Evolutionary conservation across 1,140 invertebrate species (phyloP).

Genomic region (Globodera ellingtonae): DNA sequence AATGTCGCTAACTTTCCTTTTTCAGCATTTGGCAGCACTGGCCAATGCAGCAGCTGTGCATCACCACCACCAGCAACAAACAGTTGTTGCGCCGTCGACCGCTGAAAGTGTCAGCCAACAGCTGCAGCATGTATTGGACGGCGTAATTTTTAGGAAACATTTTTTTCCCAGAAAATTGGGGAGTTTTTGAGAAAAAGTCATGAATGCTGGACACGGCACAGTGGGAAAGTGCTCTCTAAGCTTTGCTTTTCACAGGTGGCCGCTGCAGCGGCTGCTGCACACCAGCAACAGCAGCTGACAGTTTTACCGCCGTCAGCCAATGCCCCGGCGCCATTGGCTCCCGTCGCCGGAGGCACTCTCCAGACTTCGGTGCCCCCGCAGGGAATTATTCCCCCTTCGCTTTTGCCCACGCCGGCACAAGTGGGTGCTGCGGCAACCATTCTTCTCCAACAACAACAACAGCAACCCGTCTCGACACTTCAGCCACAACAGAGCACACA

Average conservation of each 20-base stretch:
- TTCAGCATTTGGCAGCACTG: constrained; percentile 22
- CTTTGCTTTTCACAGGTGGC: neutral
- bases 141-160: neutral
- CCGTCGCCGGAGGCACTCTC: neutral
- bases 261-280: neutral
- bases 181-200: too few relatives aligned
- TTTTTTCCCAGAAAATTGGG: too few relatives aligned
- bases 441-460: constrained; percentile 5
- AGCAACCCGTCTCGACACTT: neutral
- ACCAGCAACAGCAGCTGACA: neutral
- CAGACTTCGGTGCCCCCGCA: neutral
- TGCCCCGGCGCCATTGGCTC: neutral
- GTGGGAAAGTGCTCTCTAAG: neutral
- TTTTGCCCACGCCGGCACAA: constrained; percentile 1
- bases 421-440: constrained; percentile 27
- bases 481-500: neutral
- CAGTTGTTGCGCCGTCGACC: neutral
- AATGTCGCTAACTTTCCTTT: constrained; percentile 29
- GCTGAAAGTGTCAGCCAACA: constrained; percentile 28
- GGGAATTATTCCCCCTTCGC: neutral
- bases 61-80: constrained; percentile 32
- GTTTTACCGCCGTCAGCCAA: neutral
- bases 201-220: too few relatives aligned
- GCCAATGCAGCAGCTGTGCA: constrained; percentile 33
- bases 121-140: constrained; percentile 21